phyloP scores from a whole-genome alignment of 2,888 invertebrate species.

The Oscheius sp. region DNA sequence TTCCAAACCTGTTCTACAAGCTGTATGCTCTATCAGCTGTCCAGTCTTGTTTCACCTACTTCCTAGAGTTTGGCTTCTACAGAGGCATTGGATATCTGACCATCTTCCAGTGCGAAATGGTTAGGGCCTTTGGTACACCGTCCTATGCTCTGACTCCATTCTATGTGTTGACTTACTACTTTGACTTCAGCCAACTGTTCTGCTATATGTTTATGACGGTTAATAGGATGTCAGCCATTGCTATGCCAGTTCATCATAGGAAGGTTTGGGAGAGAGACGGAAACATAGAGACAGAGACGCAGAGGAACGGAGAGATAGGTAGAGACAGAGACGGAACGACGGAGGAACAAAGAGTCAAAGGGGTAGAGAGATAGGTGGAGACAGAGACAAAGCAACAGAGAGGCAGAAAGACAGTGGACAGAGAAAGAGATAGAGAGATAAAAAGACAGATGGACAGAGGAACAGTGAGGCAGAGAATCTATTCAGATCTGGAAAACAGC shows the following conservation, averaged over 20 bases:
- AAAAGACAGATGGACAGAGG: too few relatives aligned
- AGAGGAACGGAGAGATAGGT: too few relatives aligned
- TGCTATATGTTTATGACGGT: slow-evolving; percentile 9
- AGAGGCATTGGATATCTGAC: slow-evolving; percentile 5
- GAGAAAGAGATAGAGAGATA: too few relatives aligned
- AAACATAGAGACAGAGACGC: too few relatives aligned
- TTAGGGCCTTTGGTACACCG: not conserved
- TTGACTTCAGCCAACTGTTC: not conserved
- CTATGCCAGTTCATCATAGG: not conserved
- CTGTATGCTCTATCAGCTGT: not conserved
- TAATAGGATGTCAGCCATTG: not conserved
- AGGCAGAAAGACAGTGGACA: too few relatives aligned
- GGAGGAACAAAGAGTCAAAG: too few relatives aligned
- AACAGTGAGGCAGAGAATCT: not conserved
- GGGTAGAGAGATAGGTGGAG: too few relatives aligned
- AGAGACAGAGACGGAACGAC: too few relatives aligned
- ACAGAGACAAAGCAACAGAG: too few relatives aligned
- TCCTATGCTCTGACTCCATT: not conserved
- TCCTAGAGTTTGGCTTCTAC: not conserved
- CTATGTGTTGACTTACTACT: not conserved
- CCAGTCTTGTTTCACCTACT: not conserved
- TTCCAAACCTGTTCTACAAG: slow-evolving; percentile 1
- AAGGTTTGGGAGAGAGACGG: not conserved
- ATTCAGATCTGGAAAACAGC: not conserved
- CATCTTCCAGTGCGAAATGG: not conserved